Percentiles rank a stretch among this genome's conserved stretches.
phyloP scores from a whole-genome alignment of 2,113 vertebrate species.

The Tachysurus vachellii region DNA sequence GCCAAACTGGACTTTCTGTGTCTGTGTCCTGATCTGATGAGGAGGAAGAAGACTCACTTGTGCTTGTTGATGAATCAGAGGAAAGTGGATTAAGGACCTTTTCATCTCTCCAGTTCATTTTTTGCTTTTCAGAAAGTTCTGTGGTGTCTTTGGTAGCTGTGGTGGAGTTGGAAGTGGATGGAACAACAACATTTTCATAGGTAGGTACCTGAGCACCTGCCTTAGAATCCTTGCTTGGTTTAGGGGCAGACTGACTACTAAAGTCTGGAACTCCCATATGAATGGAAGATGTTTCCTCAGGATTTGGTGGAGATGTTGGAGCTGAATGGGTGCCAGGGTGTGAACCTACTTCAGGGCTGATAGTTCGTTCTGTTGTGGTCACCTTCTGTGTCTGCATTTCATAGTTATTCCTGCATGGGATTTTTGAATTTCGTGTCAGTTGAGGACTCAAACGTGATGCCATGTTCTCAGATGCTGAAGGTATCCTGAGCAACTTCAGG shows the following conservation, averaged over 20 bases:
- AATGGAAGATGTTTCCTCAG: constrained; percentile 61
- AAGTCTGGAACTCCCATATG: constrained; percentile 52
- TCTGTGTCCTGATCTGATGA: constrained; percentile 70
- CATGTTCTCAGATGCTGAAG: constrained; percentile 74
- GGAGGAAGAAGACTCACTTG: constrained; percentile 53
- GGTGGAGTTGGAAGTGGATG: constrained; percentile 44
- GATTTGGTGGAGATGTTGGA: constrained; percentile 73
- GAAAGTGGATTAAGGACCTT: constrained; percentile 35
- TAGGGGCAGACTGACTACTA: constrained; percentile 45
- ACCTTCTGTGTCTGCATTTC: constrained; percentile 78
- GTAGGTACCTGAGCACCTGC: constrained; percentile 58
- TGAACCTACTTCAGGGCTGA: constrained; percentile 67
- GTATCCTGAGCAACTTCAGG: constrained; percentile 86
- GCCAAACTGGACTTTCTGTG: constrained; percentile 70
- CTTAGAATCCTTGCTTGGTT: constrained; percentile 33
- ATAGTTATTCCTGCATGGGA: constrained; percentile 87
- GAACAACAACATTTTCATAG: constrained; percentile 71
- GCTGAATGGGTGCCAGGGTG: constrained; percentile 73
- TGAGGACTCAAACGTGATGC: constrained; percentile 84
- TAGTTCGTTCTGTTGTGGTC: constrained; percentile 68
- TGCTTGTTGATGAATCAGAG: constrained; percentile 43
- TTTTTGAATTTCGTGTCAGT: constrained; percentile 85
- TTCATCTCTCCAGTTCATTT: constrained; percentile 13
- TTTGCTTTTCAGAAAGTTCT: constrained; percentile 33
- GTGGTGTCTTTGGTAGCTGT: constrained; percentile 59